Percentiles rank a stretch among this genome's conserved stretches.
Conservation (phyloP, 2,888 invertebrate species). For the Dryadula phaetusa region DNA sequence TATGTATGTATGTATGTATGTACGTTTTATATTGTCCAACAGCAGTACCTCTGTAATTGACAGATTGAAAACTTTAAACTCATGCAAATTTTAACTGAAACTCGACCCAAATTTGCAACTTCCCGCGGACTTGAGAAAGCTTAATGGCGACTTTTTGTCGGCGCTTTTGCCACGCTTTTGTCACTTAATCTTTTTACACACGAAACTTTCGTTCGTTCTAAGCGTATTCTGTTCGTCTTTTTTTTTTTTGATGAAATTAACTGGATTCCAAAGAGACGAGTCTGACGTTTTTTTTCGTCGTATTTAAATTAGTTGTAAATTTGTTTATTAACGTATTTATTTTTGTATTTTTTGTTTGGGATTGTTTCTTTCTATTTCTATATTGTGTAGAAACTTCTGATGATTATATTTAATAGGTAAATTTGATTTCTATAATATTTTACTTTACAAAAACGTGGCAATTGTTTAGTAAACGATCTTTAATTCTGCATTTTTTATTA, state of each 20-base stretch:
- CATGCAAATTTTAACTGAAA: constrained; percentile 41
- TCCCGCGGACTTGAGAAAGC: constrained; percentile 40
- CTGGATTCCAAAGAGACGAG: constrained; percentile 15
- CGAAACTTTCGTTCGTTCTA: constrained; percentile 40
- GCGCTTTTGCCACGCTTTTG: constrained; percentile 40
- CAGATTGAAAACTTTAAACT: constrained; percentile 9
- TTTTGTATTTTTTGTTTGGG: background rate
- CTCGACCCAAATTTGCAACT: constrained; percentile 33
- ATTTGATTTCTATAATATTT: no score
- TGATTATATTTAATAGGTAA: no score
- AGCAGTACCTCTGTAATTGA: constrained; percentile 9
- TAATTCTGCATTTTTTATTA: no score
- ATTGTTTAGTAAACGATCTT: no score
- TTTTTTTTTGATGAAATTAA: constrained; percentile 38
- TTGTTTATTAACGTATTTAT: background rate
- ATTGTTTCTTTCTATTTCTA: background rate
- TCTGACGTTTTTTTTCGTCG: constrained; percentile 2
- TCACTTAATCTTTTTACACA: constrained; percentile 47
- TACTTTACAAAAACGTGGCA: no score
- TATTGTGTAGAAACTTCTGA: no score
- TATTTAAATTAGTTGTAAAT: constrained; percentile 15
- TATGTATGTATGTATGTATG: no score
- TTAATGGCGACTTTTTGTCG: constrained; percentile 46
- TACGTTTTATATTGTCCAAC: background rate
- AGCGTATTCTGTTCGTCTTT: constrained; percentile 35